Base-by-base conservation (phyloP, 2,888 invertebrate genomes). In the Scaeva pyrastri region DNA sequence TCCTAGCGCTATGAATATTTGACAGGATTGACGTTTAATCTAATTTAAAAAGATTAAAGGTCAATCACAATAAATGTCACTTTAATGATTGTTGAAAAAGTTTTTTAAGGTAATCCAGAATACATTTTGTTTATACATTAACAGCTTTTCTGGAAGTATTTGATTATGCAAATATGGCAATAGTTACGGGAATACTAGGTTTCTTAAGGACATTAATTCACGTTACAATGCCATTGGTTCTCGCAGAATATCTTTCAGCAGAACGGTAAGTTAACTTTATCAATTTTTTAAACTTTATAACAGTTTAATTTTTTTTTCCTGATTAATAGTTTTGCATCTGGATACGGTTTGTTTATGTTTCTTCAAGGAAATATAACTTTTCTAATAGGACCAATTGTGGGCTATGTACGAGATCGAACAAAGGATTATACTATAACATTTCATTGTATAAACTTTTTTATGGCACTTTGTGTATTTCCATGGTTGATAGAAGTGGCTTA, bases 291-390 rank as follows among this genome's bases (percentile, higher is more conserved):
- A 5, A 14, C 8, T 26, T 2, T 1, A 5, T 2, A 21, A 31
- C 14, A 21, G 2, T 71, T 56, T 71, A 6, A 48, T 31, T 45
- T 74, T 23, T 45, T n/a, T n/a, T n/a, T n/a, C n/a, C n/a, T n/a
- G n/a, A 23, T 45, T 78, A 75, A 0, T 62, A 92, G 95, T 88
- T 96, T 96, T 89, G 94, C 96, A 8, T 95, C 95, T 0, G 96
- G 96, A 0, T 94, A 96, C 89, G 95, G 96, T 0, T 91, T 96
- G 50, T 96, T 95, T 89, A 96, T 96, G 90, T 94, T 96, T 26
- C 94, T 96, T 78, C 95, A 95, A 85, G 96, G 96, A 1, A 92
- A 94, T 31, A 93, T 95, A 6, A 95, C 95, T 91, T 94, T 96
- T 41, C 88, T 95, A n/a, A 94, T 95, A 74, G 96, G 96, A 64